These are phyloP conservation scores for Conus canariensis DNA, from an alignment of 2,888 invertebrate species.

Conservation along the genomic window DNA sequence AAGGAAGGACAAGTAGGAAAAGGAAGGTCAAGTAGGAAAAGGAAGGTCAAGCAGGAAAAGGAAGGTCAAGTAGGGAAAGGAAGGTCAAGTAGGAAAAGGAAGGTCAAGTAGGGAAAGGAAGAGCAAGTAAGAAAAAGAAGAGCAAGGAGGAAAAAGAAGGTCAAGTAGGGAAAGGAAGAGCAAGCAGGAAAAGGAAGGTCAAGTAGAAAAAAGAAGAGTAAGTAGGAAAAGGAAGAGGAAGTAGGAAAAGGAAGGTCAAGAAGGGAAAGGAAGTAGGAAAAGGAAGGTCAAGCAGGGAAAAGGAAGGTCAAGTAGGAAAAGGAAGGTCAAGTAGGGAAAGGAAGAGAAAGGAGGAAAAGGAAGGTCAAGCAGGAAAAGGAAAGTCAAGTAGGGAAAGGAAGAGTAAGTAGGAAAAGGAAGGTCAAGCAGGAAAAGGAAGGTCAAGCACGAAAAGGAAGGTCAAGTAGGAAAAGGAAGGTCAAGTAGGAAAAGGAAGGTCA, in stretches of 20 bases:
- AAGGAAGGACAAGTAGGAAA: too few species aligned
- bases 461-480: background rate
- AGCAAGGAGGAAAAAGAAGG: background rate
- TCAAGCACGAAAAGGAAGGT: background rate
- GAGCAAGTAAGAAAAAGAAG: background rate
- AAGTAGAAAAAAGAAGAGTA: background rate
- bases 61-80: too few species aligned
- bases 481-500: background rate
- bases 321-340: background rate
- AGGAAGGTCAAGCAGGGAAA: background rate
- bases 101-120: too few species aligned
- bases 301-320: background rate
- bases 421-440: background rate
- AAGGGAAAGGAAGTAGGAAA: background rate
- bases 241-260: background rate
- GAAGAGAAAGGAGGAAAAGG: background rate
- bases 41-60: too few species aligned
- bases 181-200: background rate
- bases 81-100: too few species aligned
- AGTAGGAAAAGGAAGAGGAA: background rate
- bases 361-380: background rate
- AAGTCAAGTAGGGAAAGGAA: background rate
- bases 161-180: background rate
- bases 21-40: too few species aligned
- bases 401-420: background rate